Evolutionary conservation across 2,113 vertebrate genomes (phyloP), one percentile per base, ranked within the genome.

Genomic region (Brienomyrus longianalis): DNA sequence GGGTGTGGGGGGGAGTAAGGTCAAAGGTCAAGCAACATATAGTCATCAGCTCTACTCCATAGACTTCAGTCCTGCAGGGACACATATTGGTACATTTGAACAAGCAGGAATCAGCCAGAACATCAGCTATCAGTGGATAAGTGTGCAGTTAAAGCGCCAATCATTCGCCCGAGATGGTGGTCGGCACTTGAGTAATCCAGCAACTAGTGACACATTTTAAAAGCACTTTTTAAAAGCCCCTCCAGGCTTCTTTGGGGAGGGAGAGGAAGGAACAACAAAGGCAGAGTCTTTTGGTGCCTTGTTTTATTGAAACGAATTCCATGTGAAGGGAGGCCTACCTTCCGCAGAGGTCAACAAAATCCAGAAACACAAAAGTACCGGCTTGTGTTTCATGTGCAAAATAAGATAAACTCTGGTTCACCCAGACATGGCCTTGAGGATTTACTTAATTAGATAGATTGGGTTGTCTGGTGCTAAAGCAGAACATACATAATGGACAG

Each of bases 291-390:
- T 90, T 39, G 80, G 90, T 91, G 90, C 90, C 88, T 86, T 35
- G 66, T 90, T 83, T 92, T 88, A 91, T 90, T 90, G 90, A 91
- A 93, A 90, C 87, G 27, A 89, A 89, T 86, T 86, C 54, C 80
- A 83, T 90, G 88, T 87, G 93, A 90, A 86, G 89, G 89, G 92
- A 91, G 90, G 92, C 59, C 90, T 90, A 90, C 88, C 90, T 92
- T 90, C 86, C 86, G 91, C 70, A 88, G 91, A 92, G 90, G 92
- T 89, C 92, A 90, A 93, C 89, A 80, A 80, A 92, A 91, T 92
- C 91, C 90, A 23, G 13, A 45, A 88, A 48, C 88, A 85, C 86
- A 86, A 90, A 90, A 92, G 91, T 89, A 90, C 83, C 92, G 66
- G 35, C 47, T 91, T 39, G 74, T 80, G 74, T 80, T 80, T 88